phyloP scores from a whole-genome alignment of 64 coral and sea anemone species.

The Trachythela sp. region DNA sequence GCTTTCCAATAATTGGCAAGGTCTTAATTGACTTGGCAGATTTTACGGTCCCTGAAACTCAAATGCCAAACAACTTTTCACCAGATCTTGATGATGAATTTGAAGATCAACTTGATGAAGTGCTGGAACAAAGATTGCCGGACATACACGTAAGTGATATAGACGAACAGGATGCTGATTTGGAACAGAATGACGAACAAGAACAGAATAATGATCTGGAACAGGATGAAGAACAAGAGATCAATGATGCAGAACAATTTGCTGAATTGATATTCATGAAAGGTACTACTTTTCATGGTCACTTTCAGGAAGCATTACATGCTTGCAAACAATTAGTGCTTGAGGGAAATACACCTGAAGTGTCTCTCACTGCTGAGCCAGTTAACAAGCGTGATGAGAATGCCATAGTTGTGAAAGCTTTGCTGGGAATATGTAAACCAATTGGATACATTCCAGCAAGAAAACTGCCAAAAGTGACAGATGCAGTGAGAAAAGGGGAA shows the following conservation, averaged over 20 bases:
- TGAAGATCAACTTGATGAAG: neutral
- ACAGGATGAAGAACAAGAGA: neutral
- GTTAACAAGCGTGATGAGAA: constrained; percentile 51
- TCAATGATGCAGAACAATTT: neutral
- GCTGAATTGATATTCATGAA: constrained; percentile 41
- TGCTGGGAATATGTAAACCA: constrained; percentile 28
- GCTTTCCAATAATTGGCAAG: neutral
- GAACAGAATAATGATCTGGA: neutral
- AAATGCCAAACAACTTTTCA: neutral
- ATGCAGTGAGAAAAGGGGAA: constrained; percentile 42
- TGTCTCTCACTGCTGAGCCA: constrained; percentile 18
- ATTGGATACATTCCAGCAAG: constrained; percentile 42
- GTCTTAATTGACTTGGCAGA: neutral
- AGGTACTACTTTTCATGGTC: constrained; percentile 35
- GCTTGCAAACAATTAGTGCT: constrained; percentile 14
- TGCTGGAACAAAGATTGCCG: neutral
- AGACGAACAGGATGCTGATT: neutral
- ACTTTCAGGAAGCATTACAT: constrained; percentile 42
- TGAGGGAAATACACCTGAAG: constrained; percentile 18
- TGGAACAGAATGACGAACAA: neutral
- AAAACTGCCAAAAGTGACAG: constrained; percentile 37
- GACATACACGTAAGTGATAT: neutral
- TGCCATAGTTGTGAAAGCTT: constrained; percentile 47
- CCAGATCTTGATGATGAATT: neutral
- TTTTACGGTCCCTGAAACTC: neutral